A percentile compares a stretch with the other conserved stretches of the same genome.
Evolutionary conservation across 2,888 invertebrate species (phyloP).

Genomic region (Gari tellinella): DNA sequence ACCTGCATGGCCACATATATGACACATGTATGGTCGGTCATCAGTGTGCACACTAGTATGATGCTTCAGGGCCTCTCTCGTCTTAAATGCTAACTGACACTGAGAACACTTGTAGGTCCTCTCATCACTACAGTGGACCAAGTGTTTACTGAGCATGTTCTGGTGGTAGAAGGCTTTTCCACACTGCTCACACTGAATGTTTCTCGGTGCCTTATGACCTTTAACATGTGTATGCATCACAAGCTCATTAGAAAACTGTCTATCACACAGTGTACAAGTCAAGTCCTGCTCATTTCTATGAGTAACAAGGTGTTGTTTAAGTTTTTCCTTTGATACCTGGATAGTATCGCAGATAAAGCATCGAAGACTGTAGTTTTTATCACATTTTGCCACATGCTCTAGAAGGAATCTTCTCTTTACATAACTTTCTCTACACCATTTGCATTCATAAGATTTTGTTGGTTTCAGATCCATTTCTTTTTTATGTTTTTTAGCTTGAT

Average conservation of each 20-base stretch:
- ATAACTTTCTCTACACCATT: constrained; percentile 32
- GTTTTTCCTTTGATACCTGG: constrained; percentile 5
- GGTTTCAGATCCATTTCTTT: not conserved
- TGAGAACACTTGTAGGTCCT: constrained; percentile 21
- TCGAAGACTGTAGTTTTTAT: constrained; percentile 26
- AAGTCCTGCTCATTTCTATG: constrained; percentile 36
- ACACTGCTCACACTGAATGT: constrained; percentile 51
- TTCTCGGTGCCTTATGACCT: constrained; percentile 27
- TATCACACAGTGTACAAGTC: constrained; percentile 33
- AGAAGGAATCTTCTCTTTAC: not conserved
- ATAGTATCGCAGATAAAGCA: constrained; percentile 36
- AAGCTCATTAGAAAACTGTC: constrained; percentile 8
- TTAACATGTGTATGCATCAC: constrained; percentile 30
- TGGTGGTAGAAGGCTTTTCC: constrained; percentile 34
- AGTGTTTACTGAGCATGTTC: constrained; percentile 29
- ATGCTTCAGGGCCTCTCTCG: constrained; percentile 22
- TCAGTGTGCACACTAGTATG: constrained; percentile 40
- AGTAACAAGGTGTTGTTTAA: constrained; percentile 17
- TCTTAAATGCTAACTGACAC: constrained; percentile 40
- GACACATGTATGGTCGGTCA: constrained; percentile 42
- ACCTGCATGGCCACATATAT: constrained; percentile 53
- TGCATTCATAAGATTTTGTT: constrained; percentile 17
- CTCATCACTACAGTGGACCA: constrained; percentile 26
- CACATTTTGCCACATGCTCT: constrained; percentile 26
- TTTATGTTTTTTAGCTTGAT: not conserved